Percentiles rank a stretch among this genome's conserved stretches.
These are phyloP conservation scores for Pogonophryne albipinna DNA, from an alignment of 2,797 vertebrate species.

Conservation along the genomic window DNA sequence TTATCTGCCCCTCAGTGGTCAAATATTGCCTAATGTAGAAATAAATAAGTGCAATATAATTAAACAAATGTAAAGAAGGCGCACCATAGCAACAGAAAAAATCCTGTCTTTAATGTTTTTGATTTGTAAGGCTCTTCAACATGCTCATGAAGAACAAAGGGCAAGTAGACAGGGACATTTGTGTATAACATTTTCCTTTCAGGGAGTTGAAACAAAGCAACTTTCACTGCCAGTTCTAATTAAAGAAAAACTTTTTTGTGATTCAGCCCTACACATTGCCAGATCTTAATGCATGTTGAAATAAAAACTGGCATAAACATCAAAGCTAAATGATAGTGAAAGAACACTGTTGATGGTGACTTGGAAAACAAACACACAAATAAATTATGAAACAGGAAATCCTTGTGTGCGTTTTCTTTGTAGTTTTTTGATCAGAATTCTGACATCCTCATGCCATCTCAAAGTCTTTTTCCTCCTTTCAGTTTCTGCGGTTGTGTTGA, in stretches of 20 bases:
- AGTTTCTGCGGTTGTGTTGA: conserved; percentile 57
- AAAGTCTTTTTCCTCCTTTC: conserved; percentile 7
- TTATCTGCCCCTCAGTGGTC: background rate
- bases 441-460: conserved; percentile 59
- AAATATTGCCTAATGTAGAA: background rate
- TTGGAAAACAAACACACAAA: conserved; percentile 70
- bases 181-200: conserved; percentile 29
- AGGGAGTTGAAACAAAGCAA: conserved; percentile 36
- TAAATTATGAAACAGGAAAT: conserved; percentile 68
- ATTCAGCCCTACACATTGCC: conserved; percentile 31
- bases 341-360: conserved; percentile 53
- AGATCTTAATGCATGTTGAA: conserved; percentile 44
- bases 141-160: background rate
- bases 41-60: background rate
- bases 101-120: background rate
- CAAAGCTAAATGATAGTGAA: conserved; percentile 58
- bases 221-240: conserved; percentile 43
- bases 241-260: conserved; percentile 36
- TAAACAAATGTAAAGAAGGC: background rate
- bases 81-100: background rate
- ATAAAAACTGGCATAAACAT: conserved; percentile 55
- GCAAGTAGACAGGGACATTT: conserved; percentile 13
- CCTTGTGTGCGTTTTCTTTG: conserved; percentile 45
- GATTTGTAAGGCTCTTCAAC: background rate
- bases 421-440: conserved; percentile 61